These are phyloP conservation scores for Acrocephalus scirpaceus DNA, from an alignment of 2,797 vertebrate species.

Conservation along the genomic window DNA sequence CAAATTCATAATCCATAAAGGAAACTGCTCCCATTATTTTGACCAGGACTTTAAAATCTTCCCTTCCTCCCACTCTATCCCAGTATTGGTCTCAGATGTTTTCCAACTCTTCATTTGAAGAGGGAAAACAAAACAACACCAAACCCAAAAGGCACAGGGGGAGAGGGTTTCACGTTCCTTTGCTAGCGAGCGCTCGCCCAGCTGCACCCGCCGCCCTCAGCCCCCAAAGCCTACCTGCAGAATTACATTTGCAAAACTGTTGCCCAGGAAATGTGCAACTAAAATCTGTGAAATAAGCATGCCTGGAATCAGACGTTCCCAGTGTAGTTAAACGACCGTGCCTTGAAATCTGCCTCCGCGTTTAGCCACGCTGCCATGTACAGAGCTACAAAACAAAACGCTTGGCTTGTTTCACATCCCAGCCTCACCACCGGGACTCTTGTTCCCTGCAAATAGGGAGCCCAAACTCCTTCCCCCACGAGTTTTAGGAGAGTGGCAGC, in stretches of 20 bases:
- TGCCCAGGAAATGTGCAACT: constrained; percentile 56
- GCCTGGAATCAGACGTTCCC: constrained; percentile 48
- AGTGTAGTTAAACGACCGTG: constrained; percentile 59
- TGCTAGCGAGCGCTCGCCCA: background rate
- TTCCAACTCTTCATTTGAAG: background rate
- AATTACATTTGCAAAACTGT: constrained; percentile 41
- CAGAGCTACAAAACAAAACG: constrained; percentile 28
- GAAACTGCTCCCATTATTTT: background rate
- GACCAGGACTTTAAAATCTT: background rate
- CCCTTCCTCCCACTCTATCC: constrained; percentile 2
- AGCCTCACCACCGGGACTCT: background rate
- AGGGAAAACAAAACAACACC: background rate
- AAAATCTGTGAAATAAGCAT: constrained; percentile 68
- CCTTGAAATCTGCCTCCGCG: constrained; percentile 54
- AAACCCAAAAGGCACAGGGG: background rate
- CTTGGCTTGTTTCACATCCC: constrained; percentile 29
- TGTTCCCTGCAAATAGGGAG: background rate
- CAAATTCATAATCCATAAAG: background rate
- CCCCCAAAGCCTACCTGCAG: constrained; percentile 45
- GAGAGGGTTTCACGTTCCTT: background rate
- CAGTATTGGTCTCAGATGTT: background rate
- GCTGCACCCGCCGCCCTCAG: background rate
- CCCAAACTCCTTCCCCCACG: background rate
- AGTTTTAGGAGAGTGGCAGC: background rate
- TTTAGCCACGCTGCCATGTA: constrained; percentile 60